Conservation (phyloP, 2,888 invertebrate genomes). For the Drosophila leonis region DNA sequence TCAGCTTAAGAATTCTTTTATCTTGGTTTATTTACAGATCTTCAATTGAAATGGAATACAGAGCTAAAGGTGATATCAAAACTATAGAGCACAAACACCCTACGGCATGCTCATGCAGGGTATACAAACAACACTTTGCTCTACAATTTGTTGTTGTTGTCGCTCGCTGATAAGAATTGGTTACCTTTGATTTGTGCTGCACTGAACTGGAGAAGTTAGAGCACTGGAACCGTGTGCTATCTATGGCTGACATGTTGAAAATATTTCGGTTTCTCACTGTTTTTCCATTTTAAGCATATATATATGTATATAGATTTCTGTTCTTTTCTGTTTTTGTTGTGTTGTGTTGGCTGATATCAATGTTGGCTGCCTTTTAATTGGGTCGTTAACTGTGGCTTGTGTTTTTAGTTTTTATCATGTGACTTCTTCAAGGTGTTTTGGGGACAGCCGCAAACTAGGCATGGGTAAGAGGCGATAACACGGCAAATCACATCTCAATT, state of each 20-base stretch:
- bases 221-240: slow-evolving; percentile 46
- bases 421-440: slow-evolving; percentile 70
- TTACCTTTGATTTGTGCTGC: slow-evolving; percentile 73
- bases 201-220: slow-evolving; percentile 24
- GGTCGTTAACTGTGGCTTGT: slow-evolving; percentile 73
- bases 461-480: slow-evolving; percentile 28
- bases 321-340: neutral
- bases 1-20: too few relatives aligned
- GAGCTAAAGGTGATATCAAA: too few relatives aligned
- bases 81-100: neutral
- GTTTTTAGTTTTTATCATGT: slow-evolving; percentile 59
- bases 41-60: too few relatives aligned
- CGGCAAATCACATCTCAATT: slow-evolving; percentile 17
- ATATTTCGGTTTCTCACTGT: slow-evolving; percentile 38
- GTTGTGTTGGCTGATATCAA: slow-evolving; percentile 66
- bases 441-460: slow-evolving; percentile 43
- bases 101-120: neutral
- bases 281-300: slow-evolving; percentile 59
- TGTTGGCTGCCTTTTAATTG: slow-evolving; percentile 70
- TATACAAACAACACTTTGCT: slow-evolving; percentile 35
- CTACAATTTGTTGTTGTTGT: slow-evolving; percentile 33
- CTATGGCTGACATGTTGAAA: slow-evolving; percentile 55
- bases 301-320: slow-evolving; percentile 20
- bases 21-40: too few relatives aligned
- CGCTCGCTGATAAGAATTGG: slow-evolving; percentile 64